Evolutionary conservation across 1,140 invertebrate species (phyloP), one percentile per base, ranked within the genome.

Genomic region (Medauroidea extradentata): DNA sequence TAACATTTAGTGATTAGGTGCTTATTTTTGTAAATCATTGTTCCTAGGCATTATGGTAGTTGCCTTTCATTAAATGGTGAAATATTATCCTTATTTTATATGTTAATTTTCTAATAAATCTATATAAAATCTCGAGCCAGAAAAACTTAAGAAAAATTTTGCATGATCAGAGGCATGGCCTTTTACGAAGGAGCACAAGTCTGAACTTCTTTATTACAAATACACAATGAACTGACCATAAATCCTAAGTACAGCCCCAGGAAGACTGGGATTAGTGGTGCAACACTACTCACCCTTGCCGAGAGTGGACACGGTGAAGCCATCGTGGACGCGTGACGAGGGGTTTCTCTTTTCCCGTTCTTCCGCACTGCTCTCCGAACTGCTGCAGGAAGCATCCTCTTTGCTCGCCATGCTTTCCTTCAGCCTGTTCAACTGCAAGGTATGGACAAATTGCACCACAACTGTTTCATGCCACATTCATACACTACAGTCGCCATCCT

Each of bases 321-420:
- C 1, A n/a, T 19, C 8, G 3, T 19, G 27, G 21, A 25, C 13
- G 27, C 19, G 23, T 50, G 14, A 14, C 1, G 21, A 18, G 16
- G 53, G 11, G 23, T 42, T 19, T 16, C 21, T 2, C 2, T n/a
- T 42, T 44, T 51, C 57, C 9, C 52, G 48, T 25, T 58, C 57
- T 18, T 58, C 39, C 16, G 48, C 57, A 24, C 48, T 42, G 24
- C 52, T 50, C 27, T 58, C 57, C 5, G 57, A 58, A 52, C 57
- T 58, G 23, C 57, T 58, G 23, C 57, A 58, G 9, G 49, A 58
- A 2, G 48, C 49, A 44, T 58, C 48, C 42, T 58, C 57, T 25
- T 58, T 29, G 52, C 57, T 58, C 9, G 57, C 49, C 21, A 29
- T 41, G 29, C 52, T 51, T 25, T 58, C 57, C 29, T 58, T 58